Evolutionary conservation across 2,888 invertebrate species (phyloP).

Genomic region (Coelinius sp.): DNA sequence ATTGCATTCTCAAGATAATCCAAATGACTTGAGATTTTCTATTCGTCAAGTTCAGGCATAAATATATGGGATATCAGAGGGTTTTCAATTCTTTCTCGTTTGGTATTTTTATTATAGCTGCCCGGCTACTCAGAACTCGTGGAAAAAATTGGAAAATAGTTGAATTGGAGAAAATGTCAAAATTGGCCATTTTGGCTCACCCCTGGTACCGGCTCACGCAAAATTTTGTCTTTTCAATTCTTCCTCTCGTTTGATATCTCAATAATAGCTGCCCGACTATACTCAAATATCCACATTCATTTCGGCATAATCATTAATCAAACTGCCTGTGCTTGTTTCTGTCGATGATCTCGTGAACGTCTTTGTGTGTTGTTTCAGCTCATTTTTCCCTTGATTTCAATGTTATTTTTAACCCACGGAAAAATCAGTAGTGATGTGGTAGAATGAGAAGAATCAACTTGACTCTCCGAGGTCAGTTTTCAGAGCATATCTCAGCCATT

Average conservation of each 20-base stretch:
- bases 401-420: conserved; percentile 24
- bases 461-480: too few species aligned
- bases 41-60: neutral
- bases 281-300: neutral
- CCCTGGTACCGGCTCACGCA: too few species aligned
- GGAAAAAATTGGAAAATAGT: too few species aligned
- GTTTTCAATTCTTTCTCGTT: neutral
- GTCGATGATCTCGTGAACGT: conserved; percentile 1
- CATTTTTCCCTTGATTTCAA: conserved; percentile 5
- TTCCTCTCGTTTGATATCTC: too few species aligned
- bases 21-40: neutral
- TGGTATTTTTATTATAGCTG: too few species aligned
- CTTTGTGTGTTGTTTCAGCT: conserved; percentile 11
- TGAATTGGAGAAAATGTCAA: too few species aligned
- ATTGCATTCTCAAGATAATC: neutral
- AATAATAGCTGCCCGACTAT: too few species aligned
- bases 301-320: neutral
- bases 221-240: too few species aligned
- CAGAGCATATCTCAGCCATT: too few species aligned
- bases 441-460: too few species aligned
- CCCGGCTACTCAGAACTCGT: too few species aligned
- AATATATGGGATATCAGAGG: neutral
- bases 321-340: neutral
- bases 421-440: neutral
- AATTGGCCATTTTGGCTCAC: too few species aligned